Evolutionary conservation across 2,888 invertebrate species (phyloP), one percentile per base, ranked within the genome.

Genomic region (Athalia rosae): DNA sequence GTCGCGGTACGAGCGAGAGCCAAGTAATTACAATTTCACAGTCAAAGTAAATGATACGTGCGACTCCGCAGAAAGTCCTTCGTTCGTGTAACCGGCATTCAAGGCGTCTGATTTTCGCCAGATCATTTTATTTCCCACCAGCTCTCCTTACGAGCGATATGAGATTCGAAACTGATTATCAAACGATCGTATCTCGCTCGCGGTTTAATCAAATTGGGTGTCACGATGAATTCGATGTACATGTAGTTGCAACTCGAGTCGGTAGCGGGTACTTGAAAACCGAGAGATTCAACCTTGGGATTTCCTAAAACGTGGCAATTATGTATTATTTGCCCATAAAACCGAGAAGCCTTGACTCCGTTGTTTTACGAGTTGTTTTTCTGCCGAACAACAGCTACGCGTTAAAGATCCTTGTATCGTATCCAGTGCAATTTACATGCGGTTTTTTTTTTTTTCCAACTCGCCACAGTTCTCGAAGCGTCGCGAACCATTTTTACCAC

Each of bases 21-120:
- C 43, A n/a, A 71, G 71, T 71, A 71, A 71, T 71, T 43, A 56
- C 28, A 45, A 69, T 69, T 69, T 69, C 58, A 69, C 56, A 56
- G 69, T 58, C 56, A 13, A 69, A 56, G 13, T 56, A 43, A 69
- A 50, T 69, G 69, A 56, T 69, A 69, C 69, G 13, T 13, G 28
- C 48, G 45, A 11, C 56, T 13, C 41, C 13, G 56, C 15, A 56
- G 48, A 69, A 69, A 56, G 13, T 15, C 56, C 9, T 43, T n/a
- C 43, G 45, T 58, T 45, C 43, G 69, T 69, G 69, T 69, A 45
- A 56, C 71, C n/a, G 13, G 56, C 41, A 69, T 56, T 58, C 56
- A 13, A 58, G 9, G 56, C 28, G 28, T 56, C 56, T 50, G 45
- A 56, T 71, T 58, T 71, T 71, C 43, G 43, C 53, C 41, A 67